A percentile compares a stretch with the other conserved stretches of the same genome.
phyloP scores from a whole-genome alignment of 2,797 vertebrate species.

The Poecilia picta region DNA sequence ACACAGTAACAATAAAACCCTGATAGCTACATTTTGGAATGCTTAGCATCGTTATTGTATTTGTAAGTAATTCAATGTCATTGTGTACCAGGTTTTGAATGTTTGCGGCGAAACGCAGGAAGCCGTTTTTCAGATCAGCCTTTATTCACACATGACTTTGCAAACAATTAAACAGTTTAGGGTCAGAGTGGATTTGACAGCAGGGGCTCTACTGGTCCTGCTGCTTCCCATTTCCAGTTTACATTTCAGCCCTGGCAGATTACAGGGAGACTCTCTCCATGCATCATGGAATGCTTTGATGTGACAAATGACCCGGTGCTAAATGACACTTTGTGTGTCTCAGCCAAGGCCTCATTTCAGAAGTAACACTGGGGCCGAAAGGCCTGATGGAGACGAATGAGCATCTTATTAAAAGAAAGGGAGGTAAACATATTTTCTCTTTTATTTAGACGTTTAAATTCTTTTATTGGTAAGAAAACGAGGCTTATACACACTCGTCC shows the following conservation, averaged over 20 bases:
- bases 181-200: slow-evolving; percentile 59
- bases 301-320: slow-evolving; percentile 72
- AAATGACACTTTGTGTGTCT: slow-evolving; percentile 71
- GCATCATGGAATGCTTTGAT: slow-evolving; percentile 79
- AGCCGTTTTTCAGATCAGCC: slow-evolving; percentile 33
- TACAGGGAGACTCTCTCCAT: slow-evolving; percentile 63
- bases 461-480: slow-evolving; percentile 13
- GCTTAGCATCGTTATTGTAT: background rate
- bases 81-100: background rate
- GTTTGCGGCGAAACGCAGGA: background rate
- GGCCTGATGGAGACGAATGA: slow-evolving; percentile 34
- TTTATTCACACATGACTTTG: slow-evolving; percentile 21
- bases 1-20: background rate
- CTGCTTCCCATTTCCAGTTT: slow-evolving; percentile 56
- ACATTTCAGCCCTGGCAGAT: slow-evolving; percentile 65
- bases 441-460: slow-evolving; percentile 13
- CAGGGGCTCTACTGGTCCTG: slow-evolving; percentile 54
- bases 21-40: background rate
- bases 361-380: slow-evolving; percentile 39
- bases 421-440: slow-evolving; percentile 1
- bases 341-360: slow-evolving; percentile 55
- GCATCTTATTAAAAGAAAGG: slow-evolving; percentile 21
- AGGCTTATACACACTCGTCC: background rate
- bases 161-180: slow-evolving; percentile 47
- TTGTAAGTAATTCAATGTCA: background rate